Conservation (phyloP, 2,113 vertebrate genomes). For the Aix galericulata region DNA sequence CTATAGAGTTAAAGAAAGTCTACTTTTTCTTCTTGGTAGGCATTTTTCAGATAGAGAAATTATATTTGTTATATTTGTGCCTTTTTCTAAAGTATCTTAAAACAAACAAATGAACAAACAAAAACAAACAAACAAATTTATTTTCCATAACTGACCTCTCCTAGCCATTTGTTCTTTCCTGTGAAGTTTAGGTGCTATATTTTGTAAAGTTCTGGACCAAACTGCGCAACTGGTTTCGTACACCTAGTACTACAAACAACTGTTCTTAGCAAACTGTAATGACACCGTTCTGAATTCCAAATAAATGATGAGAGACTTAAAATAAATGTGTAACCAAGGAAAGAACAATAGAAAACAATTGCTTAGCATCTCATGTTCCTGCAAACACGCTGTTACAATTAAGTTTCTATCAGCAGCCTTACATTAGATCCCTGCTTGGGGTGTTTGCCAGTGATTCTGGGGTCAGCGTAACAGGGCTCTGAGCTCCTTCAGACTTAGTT, state of each 20-base stretch:
- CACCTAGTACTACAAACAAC: background rate
- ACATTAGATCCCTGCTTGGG: rapidly evolving
- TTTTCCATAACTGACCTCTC: background rate
- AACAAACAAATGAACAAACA: background rate
- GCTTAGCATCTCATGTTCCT: background rate
- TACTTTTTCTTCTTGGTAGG: background rate
- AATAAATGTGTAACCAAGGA: background rate
- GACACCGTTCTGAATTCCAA: background rate
- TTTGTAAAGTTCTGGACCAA: background rate
- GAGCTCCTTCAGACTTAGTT: background rate
- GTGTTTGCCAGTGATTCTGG: background rate
- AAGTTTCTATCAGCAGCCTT: background rate
- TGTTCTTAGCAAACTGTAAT: background rate
- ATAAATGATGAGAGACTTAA: background rate
- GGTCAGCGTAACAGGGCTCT: background rate
- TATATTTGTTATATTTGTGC: background rate
- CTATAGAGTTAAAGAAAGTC: background rate
- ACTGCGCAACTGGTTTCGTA: background rate
- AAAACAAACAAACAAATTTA: background rate
- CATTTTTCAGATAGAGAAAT: background rate
- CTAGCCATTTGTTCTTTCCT: background rate
- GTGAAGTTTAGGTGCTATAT: rapidly evolving
- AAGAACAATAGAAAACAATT: slow-evolving; percentile 24
- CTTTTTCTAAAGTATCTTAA: background rate
- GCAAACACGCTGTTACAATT: background rate